Evolutionary conservation across 2,113 vertebrate genomes (phyloP), one percentile per base, ranked within the genome.

Genomic region (Sardina pilchardus): DNA sequence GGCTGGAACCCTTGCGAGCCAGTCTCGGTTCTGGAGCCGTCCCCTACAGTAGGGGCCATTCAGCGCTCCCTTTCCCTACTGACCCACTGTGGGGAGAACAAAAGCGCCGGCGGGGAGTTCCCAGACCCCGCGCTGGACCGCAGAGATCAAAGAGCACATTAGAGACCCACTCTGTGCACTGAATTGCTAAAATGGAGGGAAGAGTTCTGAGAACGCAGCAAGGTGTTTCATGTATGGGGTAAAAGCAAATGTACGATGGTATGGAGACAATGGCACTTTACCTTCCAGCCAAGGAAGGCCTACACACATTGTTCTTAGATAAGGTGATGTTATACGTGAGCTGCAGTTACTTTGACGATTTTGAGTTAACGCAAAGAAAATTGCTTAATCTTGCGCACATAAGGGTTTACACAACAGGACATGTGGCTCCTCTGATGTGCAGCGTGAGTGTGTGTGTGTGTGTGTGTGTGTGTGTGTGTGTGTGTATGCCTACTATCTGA

Each of bases 21-120:
- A n/a, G n/a, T 36, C 71, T 34, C 34, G 0, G 71, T 14, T 78
- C 71, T 14, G 71, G 71, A 78, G 4, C 10, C 1, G 34, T 34
- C 12, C 71, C 71, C 3, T 78, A 78, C 71, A 78, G 71, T 78
- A 78, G 3, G 39, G 17, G 71, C 26, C 71, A 78, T 78, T 78
- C 34, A 78, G 71, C 8, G 34, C 71, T 36, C 26, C 71, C 71
- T 78, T 4, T 36, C 71, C 71, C 71, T 14, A 78, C 71, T 78
- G 30, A 78, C 30, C 34, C 71, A 14, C 26, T 30, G 63, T 34
- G 63, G 3, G 71, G 4, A 36, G 71, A 78, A 78, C 71, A 78
- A 78, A 78, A 78, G 71, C 71, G 4, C 30, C 71, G 16, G 71
- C 21, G 71, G 71, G 71, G 71, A 78, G 71, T 78, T 78, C 71